Evolutionary conservation across 2,888 invertebrate genomes (phyloP).

Genomic region (Anticlea derivata): DNA sequence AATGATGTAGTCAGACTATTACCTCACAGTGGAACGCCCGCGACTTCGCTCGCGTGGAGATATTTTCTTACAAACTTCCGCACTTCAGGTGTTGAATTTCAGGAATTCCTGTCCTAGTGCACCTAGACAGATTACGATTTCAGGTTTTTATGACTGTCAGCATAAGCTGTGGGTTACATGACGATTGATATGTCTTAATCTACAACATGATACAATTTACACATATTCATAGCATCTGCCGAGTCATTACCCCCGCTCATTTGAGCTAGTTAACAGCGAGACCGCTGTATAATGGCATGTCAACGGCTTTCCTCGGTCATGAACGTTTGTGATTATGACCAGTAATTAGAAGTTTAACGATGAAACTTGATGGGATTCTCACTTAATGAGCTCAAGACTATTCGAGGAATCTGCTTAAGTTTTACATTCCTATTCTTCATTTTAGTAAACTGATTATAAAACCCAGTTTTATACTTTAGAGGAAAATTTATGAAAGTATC

Average conservation of each 20-base stretch:
- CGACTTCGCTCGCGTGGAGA: slow-evolving; percentile 30
- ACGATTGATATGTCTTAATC: background rate
- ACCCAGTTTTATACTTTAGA: too few species aligned
- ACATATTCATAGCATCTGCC: slow-evolving; percentile 75
- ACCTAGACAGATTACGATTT: too few species aligned
- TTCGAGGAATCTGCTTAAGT: background rate
- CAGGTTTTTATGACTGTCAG: too few species aligned
- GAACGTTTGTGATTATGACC: slow-evolving; percentile 64
- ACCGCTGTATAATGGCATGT: slow-evolving; percentile 65
- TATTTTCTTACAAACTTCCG: too few species aligned
- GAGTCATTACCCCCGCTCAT: slow-evolving; percentile 77
- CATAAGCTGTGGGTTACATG: too few species aligned
- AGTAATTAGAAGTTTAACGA: slow-evolving; percentile 49
- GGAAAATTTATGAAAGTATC: too few species aligned
- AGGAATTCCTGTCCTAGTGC: too few species aligned
- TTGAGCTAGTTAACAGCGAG: slow-evolving; percentile 76
- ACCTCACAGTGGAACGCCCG: slow-evolving; percentile 32
- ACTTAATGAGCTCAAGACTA: slow-evolving; percentile 14
- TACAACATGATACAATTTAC: slow-evolving; percentile 57
- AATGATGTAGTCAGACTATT: slow-evolving; percentile 28
- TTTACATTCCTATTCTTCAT: background rate
- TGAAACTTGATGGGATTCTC: slow-evolving; percentile 32
- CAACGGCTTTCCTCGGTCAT: slow-evolving; percentile 67
- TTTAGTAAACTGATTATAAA: too few species aligned
- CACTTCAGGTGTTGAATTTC: too few species aligned